A percentile compares a stretch with the other conserved stretches of the same genome.
Conservation (phyloP, 2,113 vertebrate species). For the Andinoacara biseriatus region DNA sequence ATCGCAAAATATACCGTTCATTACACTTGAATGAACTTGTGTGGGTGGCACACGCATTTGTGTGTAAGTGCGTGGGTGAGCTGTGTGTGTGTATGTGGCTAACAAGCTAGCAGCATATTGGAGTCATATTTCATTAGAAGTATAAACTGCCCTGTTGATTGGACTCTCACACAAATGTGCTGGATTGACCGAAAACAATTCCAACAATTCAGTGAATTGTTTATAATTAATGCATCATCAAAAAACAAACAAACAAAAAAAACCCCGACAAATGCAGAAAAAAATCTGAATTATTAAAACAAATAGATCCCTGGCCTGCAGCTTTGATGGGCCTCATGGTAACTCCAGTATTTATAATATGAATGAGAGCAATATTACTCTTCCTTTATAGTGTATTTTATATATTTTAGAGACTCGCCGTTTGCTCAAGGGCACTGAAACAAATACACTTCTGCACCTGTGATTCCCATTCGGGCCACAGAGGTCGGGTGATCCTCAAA, state of each 20-base stretch:
- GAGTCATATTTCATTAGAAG: constrained; percentile 3
- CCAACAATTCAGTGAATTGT: background rate
- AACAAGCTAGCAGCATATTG: background rate
- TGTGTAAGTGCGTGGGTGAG: background rate
- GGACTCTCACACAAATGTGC: background rate
- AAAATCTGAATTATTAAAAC: background rate
- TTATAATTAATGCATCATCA: background rate
- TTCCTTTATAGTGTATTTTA: background rate
- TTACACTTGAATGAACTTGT: constrained; percentile 1
- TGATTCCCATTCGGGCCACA: background rate
- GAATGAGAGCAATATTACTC: background rate
- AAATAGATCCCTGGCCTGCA: background rate
- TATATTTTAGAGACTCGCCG: background rate
- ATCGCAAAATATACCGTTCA: background rate
- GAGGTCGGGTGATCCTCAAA: background rate
- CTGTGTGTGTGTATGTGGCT: background rate
- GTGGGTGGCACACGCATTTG: background rate
- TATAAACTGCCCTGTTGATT: background rate
- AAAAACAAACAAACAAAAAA: background rate
- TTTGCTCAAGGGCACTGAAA: constrained; percentile 22
- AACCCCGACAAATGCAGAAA: background rate
- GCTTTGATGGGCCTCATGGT: background rate
- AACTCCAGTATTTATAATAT: constrained; percentile 1
- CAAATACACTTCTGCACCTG: background rate
- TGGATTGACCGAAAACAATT: background rate